These are phyloP conservation scores for Abrostola triplasia DNA, from an alignment of 2,888 invertebrate genomes.

Conservation along the genomic window DNA sequence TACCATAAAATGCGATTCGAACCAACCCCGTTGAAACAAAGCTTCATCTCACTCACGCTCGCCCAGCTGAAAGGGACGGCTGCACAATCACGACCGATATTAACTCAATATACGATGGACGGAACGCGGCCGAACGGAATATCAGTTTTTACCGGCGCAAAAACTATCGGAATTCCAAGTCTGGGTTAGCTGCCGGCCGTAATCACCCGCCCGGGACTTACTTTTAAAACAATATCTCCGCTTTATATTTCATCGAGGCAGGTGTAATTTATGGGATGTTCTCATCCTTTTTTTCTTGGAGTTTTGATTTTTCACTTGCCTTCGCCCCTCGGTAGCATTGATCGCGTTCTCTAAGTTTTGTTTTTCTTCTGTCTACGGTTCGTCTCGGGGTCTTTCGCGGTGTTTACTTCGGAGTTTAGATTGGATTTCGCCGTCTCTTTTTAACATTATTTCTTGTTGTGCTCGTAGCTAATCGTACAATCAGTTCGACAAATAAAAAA, in stretches of 20 bases:
- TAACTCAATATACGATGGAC: slow-evolving; percentile 85
- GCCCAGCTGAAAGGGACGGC: slow-evolving; percentile 67
- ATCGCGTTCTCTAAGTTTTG: slow-evolving; percentile 78
- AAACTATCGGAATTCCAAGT: slow-evolving; percentile 87
- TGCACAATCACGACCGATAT: slow-evolving; percentile 85
- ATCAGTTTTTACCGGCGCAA: slow-evolving; percentile 87
- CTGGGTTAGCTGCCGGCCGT: slow-evolving; percentile 79
- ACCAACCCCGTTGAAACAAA: slow-evolving; percentile 82
- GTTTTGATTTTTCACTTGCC: slow-evolving; percentile 78
- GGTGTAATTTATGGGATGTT: slow-evolving; percentile 83
- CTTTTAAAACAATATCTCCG: slow-evolving; percentile 85
- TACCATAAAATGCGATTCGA: slow-evolving; percentile 87
- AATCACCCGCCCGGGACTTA: slow-evolving; percentile 82
- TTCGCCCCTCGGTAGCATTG: slow-evolving; percentile 72
- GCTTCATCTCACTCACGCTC: slow-evolving; percentile 75
- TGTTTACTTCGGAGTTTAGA: slow-evolving; percentile 82
- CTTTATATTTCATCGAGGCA: slow-evolving; percentile 82
- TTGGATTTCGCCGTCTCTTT: slow-evolving; percentile 77
- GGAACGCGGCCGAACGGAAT: slow-evolving; percentile 84
- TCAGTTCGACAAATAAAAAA: slow-evolving; percentile 73
- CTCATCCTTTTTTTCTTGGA: slow-evolving; percentile 69
- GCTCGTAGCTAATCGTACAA: slow-evolving; percentile 71
- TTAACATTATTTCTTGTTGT: slow-evolving; percentile 66
- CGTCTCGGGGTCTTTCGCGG: slow-evolving; percentile 76
- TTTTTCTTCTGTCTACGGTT: slow-evolving; percentile 85